Base-by-base conservation (phyloP, 2,888 invertebrate genomes). In the Sinelater perroti region DNA sequence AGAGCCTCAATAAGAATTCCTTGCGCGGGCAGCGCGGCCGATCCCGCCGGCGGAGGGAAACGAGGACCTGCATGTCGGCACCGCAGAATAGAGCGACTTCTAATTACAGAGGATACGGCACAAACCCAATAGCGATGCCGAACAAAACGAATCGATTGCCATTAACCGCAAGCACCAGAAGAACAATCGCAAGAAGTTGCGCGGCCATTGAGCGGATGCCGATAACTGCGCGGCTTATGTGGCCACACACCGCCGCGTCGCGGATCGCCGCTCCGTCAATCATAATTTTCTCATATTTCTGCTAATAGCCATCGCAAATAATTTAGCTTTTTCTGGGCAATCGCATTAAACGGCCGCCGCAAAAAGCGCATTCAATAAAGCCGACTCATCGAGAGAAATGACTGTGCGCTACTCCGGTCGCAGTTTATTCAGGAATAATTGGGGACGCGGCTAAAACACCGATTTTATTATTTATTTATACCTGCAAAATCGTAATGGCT, bases 141-240 rank as follows among this genome's bases (percentile, higher is more conserved):
- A 72, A 72, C 72, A 70, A 74, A 71, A 72, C 70, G 71, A 73
- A 73, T 69, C 73, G 72, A 73, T 73, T 73, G 72, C 72, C 72
- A 72, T 73, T 71, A 71, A 72, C 72, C 69, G 69, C 69, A 69
- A 68, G 67, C 66, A 68, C 65, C 62, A 59, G 66, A 69, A 71
- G 67, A 68, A 67, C 68, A 66, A 70, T 69, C 61, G 70, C 63
- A 72, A 71, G 70, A 71, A 72, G 60, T 67, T 50, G 63, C 61
- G 69, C 63, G 67, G 57, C 67, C 67, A 70, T 69, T 63, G 70
- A 62, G 62, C 66, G 70, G 72, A 72, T 72, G 70, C 63, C 68
- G 68, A 68, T 71, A 71, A 70, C 66, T 70, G 56, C 66, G 57
- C 62, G 63, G 61, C 60, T 69, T 70, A 70, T 64, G 58, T 68